A percentile compares a stretch with the other conserved stretches of the same genome.
These are phyloP conservation scores for Notolabrus celidotus DNA, from an alignment of 2,797 vertebrate genomes.

Conservation along the genomic window DNA sequence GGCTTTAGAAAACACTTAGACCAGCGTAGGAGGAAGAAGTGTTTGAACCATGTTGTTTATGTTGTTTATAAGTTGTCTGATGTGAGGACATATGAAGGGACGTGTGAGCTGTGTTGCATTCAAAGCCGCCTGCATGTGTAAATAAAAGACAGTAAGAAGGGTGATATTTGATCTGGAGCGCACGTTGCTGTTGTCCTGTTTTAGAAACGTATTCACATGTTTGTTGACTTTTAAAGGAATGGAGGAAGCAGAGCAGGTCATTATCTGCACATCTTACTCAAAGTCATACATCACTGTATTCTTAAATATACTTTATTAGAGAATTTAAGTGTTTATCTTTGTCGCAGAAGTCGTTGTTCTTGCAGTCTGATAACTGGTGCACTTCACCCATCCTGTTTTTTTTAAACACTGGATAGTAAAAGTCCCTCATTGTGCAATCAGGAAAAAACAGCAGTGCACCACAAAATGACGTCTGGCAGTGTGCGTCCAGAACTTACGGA, in stretches of 20 bases:
- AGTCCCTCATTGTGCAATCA: conserved; percentile 19
- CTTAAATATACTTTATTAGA: background rate
- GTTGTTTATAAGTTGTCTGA: too few species aligned
- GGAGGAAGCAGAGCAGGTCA: background rate
- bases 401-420: background rate
- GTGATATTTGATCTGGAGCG: background rate
- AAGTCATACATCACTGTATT: too few species aligned
- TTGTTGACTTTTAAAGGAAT: fast-evolving
- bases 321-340: background rate
- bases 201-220: background rate
- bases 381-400: too few species aligned
- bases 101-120: conserved; percentile 1
- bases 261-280: too few species aligned
- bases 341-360: background rate
- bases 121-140: conserved; percentile 1
- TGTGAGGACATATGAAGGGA: background rate
- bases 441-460: background rate
- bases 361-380: background rate
- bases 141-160: background rate
- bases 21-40: too few species aligned
- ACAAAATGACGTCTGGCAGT: too few species aligned
- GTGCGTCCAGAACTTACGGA: too few species aligned
- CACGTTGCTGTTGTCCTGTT: background rate
- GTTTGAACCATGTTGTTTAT: too few species aligned
- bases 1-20: background rate